Percentiles rank a stretch among this genome's conserved stretches.
These are phyloP conservation scores for Ardeotis arabs DNA, from an alignment of 2,113 vertebrate genomes.

Conservation along the genomic window DNA sequence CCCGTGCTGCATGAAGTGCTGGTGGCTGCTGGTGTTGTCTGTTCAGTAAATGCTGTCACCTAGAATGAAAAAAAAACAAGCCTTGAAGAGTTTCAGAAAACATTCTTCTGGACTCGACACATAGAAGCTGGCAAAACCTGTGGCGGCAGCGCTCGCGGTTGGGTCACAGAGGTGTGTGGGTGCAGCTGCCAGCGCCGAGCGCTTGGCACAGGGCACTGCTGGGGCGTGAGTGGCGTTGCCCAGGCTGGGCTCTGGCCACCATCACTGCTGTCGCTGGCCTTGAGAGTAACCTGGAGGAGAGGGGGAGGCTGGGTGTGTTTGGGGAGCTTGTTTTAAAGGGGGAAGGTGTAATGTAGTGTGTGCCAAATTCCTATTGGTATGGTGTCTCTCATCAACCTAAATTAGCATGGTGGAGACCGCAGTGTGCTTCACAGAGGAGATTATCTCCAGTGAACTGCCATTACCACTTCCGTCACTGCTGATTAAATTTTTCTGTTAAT, in stretches of 20 bases:
- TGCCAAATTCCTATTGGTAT: neutral
- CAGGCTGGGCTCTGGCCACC: fast-evolving
- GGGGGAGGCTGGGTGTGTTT: neutral
- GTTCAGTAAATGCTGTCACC: neutral
- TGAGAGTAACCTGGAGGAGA: neutral
- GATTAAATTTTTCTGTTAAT: conserved; percentile 2
- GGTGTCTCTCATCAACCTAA: neutral
- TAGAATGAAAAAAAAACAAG: neutral
- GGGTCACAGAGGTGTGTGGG: neutral
- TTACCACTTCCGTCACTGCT: neutral
- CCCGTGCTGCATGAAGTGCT: neutral
- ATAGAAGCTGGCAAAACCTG: neutral
- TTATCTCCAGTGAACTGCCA: conserved; percentile 18
- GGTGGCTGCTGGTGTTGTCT: neutral
- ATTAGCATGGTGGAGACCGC: neutral
- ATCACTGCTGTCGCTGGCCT: neutral
- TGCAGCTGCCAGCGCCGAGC: neutral
- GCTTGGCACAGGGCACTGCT: neutral
- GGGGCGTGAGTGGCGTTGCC: fast-evolving
- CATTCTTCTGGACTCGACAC: neutral
- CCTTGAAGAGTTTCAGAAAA: neutral
- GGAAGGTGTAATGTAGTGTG: neutral
- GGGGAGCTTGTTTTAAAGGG: neutral
- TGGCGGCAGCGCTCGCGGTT: fast-evolving
- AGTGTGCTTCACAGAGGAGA: fast-evolving